Evolutionary conservation across 2,113 vertebrate genomes (phyloP).

Genomic region (Rynchops niger): DNA sequence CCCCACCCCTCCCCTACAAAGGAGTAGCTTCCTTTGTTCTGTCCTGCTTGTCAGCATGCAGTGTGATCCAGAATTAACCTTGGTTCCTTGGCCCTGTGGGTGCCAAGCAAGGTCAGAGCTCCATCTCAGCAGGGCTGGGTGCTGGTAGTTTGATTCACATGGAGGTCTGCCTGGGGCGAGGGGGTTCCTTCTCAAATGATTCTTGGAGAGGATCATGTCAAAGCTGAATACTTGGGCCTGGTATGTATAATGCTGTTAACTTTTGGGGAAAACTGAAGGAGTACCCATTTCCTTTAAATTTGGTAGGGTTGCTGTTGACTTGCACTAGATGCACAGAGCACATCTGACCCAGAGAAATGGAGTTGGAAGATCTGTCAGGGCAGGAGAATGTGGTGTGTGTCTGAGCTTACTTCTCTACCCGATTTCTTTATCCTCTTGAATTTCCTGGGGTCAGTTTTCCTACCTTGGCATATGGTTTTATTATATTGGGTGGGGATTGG

Average conservation of each 20-base stretch:
- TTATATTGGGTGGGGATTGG: accelerated
- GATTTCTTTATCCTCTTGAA: neutral
- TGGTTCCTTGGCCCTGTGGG: neutral
- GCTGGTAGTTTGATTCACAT: neutral
- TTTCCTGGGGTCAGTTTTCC: neutral
- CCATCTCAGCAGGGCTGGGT: neutral
- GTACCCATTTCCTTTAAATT: neutral
- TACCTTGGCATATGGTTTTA: neutral
- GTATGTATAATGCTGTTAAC: neutral
- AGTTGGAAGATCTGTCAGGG: neutral
- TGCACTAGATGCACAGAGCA: neutral
- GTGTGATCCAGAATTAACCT: neutral
- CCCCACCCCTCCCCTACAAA: no score
- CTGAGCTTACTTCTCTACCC: neutral
- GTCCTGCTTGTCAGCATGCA: neutral
- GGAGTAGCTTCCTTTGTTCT: neutral
- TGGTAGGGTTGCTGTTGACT: neutral
- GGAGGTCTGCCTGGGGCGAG: neutral
- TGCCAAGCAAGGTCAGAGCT: neutral
- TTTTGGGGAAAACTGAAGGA: neutral
- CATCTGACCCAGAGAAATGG: neutral
- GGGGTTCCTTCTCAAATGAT: neutral
- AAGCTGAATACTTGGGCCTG: neutral
- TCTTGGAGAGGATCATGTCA: neutral
- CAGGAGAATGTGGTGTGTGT: neutral